phyloP scores from a whole-genome alignment of 2,113 vertebrate species.

The Zapus hudsonius region DNA sequence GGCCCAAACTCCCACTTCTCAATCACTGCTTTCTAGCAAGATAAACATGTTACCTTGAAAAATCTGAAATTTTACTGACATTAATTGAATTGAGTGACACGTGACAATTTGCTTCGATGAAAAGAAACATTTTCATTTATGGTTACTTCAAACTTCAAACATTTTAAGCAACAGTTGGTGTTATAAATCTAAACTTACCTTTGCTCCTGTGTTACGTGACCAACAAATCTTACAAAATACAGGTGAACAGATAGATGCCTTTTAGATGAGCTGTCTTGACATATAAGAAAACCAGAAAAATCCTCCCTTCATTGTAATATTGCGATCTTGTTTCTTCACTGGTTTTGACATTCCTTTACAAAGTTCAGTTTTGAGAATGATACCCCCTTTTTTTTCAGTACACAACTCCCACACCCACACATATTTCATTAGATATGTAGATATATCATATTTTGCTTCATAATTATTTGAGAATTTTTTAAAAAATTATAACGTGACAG shows the following conservation, averaged over 20 bases:
- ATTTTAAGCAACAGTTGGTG: background rate
- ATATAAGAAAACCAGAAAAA: background rate
- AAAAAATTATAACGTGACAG: background rate
- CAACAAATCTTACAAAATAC: background rate
- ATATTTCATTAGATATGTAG: too few species aligned
- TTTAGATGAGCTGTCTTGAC: background rate
- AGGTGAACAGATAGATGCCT: background rate
- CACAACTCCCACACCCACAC: background rate
- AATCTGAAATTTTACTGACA: background rate
- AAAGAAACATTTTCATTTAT: background rate
- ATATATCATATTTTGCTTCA: background rate
- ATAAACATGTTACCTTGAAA: background rate
- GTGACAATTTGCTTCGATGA: background rate
- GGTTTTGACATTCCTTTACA: background rate
- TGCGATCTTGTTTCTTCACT: background rate
- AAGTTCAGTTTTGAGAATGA: background rate
- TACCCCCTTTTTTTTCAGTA: background rate
- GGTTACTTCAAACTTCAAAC: background rate
- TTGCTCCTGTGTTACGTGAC: background rate
- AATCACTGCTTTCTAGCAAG: background rate
- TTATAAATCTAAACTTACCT: background rate
- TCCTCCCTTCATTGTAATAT: fast-evolving
- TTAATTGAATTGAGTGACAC: background rate
- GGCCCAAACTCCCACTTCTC: background rate
- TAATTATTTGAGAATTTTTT: background rate